Base-by-base conservation (phyloP, 2,113 vertebrate species). In the Sakesphorus luctuosus region DNA sequence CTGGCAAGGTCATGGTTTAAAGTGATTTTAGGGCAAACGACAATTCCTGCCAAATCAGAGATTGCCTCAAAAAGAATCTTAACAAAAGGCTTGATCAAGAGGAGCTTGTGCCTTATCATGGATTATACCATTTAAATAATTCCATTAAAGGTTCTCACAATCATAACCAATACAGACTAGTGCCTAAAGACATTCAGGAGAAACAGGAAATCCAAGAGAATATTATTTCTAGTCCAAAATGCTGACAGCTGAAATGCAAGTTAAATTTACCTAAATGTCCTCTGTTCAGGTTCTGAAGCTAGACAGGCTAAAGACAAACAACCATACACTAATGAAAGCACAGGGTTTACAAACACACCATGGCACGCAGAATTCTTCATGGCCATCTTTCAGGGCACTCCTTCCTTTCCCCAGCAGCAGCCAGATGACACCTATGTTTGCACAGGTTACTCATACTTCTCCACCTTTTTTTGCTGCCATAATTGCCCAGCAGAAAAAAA, bases 391-490 rank as follows among this genome's bases (percentile, higher is more conserved):
- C 59, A 67, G 67, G 47, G 44, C 87, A 59, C 71, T 83, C 59
- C 73, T 92, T 11, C 7, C 31, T 52, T 11, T 49, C 44, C 29
- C 35, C 59, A 36, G 62, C 21, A 0, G 14, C 84, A 86, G 59
- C 63, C 72, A 94, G 73, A 29, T 49, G 79, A 62, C 61, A 3
- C n/a, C 33, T 6, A 6, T 84, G 73, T 94, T 96, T 94, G 88
- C 88, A 68, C 40, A 89, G 61, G 25, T 89, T 96, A 68, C 78
- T 94, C 95, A 90, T 31, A 71, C 52, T 77, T 84, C 91, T 85
- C 94, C 90, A 88, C 82, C 87, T 67, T 81, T 87, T 85, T 87
- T 90, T 87, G 52, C 85, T 74, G 47, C 49, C 21, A 28, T 59
- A 68, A 63, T 44, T 81, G 44, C 61, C 59, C 33, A 81, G 47